phyloP scores from a whole-genome alignment of 2,113 vertebrate species.

The Syngnathoides biaculeatus region DNA sequence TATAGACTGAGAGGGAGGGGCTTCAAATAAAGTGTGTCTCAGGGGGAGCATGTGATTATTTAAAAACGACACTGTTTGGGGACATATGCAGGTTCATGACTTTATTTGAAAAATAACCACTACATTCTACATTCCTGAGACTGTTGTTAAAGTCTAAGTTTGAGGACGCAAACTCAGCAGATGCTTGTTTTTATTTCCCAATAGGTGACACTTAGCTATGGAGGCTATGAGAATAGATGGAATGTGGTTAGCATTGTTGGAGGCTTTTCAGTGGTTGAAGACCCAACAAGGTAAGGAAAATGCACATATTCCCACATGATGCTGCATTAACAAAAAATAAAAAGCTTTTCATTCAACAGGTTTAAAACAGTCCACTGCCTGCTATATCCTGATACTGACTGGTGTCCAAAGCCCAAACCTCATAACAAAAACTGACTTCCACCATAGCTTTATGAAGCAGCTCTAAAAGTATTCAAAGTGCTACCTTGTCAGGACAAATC shows the following conservation, averaged over 20 bases:
- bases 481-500: neutral
- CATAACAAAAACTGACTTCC: conserved; percentile 25
- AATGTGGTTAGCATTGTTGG: conserved; percentile 85
- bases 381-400: conserved; percentile 87
- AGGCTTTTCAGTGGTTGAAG: conserved; percentile 82
- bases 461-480: neutral
- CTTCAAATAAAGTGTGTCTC: too few relatives aligned
- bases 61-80: too few relatives aligned
- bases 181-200: conserved; percentile 2
- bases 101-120: too few relatives aligned
- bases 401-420: conserved; percentile 77
- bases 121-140: neutral
- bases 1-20: too few relatives aligned
- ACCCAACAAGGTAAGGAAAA: conserved; percentile 83
- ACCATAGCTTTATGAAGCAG: neutral
- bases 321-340: neutral
- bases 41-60: too few relatives aligned
- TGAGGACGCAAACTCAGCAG: neutral
- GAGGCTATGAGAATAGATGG: conserved; percentile 87
- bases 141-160: too few relatives aligned
- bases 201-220: conserved; percentile 95
- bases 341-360: conserved; percentile 56
- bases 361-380: conserved; percentile 93
- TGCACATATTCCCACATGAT: neutral
- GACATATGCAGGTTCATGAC: too few relatives aligned